Evolutionary conservation across 1,140 invertebrate species (phyloP).

Genomic region (Saccostrea glomerata): DNA sequence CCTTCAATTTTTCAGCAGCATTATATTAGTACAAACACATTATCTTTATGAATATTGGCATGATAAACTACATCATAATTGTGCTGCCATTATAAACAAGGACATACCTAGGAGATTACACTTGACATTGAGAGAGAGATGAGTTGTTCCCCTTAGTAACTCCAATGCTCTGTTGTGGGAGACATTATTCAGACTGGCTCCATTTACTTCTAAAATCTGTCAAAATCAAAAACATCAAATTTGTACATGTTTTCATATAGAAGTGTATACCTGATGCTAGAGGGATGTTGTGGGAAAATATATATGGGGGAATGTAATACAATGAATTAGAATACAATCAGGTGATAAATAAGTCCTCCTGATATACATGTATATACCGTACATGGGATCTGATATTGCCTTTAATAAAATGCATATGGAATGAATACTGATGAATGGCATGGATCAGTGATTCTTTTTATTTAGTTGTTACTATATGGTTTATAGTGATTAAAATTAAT

Average conservation of each 20-base stretch:
- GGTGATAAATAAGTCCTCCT: too few relatives aligned
- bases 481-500: background rate
- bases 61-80: background rate
- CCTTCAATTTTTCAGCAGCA: too few relatives aligned
- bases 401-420: background rate
- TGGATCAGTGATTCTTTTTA: background rate
- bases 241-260: background rate
- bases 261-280: background rate
- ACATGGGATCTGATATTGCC: background rate
- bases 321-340: too few relatives aligned
- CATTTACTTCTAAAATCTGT: constrained; percentile 93
- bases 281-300: too few relatives aligned
- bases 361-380: too few relatives aligned
- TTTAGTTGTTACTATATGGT: background rate
- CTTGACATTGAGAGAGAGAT: constrained; percentile 97
- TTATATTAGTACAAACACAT: too few relatives aligned
- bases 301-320: too few relatives aligned
- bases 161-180: constrained; percentile 94
- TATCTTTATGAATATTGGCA: background rate
- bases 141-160: constrained; percentile 94
- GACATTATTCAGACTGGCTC: constrained; percentile 96
- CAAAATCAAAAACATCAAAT: background rate
- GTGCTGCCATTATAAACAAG: constrained; percentile 59
- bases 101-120: constrained; percentile 90
- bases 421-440: background rate